Conservation (phyloP, 2,797 vertebrate genomes). For the Neosilurus mollespiculum region DNA sequence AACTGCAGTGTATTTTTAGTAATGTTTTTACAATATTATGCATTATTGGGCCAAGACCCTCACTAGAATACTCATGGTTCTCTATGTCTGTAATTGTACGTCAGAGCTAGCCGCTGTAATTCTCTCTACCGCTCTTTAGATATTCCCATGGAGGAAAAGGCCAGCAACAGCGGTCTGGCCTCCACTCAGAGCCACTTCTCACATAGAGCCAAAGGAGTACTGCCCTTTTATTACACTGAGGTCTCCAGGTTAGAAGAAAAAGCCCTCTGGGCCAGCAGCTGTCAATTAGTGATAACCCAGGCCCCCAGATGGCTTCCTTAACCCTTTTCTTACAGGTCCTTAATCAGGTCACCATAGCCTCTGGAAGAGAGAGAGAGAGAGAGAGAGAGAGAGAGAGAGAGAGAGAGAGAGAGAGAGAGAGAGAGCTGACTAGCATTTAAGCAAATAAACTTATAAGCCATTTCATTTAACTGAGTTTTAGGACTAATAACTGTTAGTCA, state of each 20-base stretch:
- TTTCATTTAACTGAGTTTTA: not conserved
- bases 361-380: conserved; percentile 76
- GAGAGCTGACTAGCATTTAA: not conserved
- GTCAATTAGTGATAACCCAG: conserved; percentile 97
- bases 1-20: not conserved
- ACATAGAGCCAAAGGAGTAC: conserved; percentile 80
- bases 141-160: conserved; percentile 71
- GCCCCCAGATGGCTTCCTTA: conserved; percentile 78
- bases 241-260: conserved; percentile 91
- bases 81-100: conserved; percentile 42
- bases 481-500: not conserved
- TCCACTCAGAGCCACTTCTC: conserved; percentile 69
- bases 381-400: conserved; percentile 49
- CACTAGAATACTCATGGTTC: conserved; percentile 36
- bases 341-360: conserved; percentile 90
- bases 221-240: conserved; percentile 90
- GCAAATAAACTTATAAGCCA: not conserved
- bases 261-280: conserved; percentile 96
- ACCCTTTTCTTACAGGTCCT: conserved; percentile 69
- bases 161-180: conserved; percentile 73
- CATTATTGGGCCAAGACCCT: conserved; percentile 60
- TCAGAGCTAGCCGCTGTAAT: conserved; percentile 26
- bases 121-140: conserved; percentile 36
- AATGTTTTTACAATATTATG: conserved; percentile 61
- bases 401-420: not conserved